phyloP scores from a whole-genome alignment of 2,888 invertebrate genomes.

The Dryocosmus kuriphilus region DNA sequence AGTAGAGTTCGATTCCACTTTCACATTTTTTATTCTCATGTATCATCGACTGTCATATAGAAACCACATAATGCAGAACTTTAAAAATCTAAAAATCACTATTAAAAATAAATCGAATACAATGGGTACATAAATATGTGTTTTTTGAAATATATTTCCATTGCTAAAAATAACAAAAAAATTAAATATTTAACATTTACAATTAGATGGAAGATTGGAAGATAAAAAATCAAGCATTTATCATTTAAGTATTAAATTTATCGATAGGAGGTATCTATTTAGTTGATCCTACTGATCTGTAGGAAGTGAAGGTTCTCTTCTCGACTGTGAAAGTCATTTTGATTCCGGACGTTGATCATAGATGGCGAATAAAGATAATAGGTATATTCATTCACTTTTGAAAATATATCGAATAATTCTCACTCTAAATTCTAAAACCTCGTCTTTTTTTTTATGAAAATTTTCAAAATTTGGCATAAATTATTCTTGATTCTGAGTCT shows the following conservation, averaged over 20 bases:
- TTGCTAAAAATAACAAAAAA: background rate
- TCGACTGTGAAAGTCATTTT: background rate
- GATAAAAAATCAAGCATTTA: background rate
- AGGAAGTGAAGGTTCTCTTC: background rate
- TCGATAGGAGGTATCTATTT: background rate
- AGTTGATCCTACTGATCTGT: background rate
- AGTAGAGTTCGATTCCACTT: conserved; percentile 12
- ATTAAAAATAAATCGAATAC: background rate
- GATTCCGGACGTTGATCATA: background rate
- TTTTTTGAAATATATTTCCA: background rate
- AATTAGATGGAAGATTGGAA: background rate
- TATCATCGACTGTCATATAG: background rate
- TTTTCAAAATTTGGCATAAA: background rate
- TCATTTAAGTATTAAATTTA: background rate
- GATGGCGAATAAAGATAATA: conserved; percentile 7
- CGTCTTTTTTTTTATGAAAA: background rate
- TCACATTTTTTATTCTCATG: conserved; percentile 20
- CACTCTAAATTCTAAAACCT: too few species aligned
- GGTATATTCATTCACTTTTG: background rate
- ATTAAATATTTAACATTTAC: background rate
- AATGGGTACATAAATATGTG: too few species aligned
- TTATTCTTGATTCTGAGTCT: background rate
- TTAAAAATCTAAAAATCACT: background rate
- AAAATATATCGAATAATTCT: background rate
- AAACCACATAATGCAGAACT: background rate